Evolutionary conservation across 2,888 invertebrate species (phyloP).

Genomic region (Melieria omissa): DNA sequence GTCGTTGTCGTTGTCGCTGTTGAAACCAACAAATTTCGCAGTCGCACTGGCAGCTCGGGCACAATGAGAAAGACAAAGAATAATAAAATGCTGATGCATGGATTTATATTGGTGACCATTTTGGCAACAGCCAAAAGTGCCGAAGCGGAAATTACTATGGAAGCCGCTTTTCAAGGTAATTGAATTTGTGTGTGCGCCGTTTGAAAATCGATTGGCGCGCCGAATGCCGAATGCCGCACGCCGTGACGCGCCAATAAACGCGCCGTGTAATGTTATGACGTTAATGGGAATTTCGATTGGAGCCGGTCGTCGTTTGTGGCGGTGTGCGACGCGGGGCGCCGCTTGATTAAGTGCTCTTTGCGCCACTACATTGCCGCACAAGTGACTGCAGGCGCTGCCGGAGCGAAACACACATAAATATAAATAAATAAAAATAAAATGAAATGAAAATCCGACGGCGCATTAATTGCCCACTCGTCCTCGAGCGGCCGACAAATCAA

Average conservation of each 20-base stretch:
- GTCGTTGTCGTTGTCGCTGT: slow-evolving; percentile 20
- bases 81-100: slow-evolving; percentile 60
- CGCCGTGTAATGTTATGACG: slow-evolving; percentile 47
- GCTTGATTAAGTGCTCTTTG: too few relatives aligned
- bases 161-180: slow-evolving; percentile 74
- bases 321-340: too few relatives aligned
- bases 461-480: too few relatives aligned
- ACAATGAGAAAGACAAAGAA: slow-evolving; percentile 48
- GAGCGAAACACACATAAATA: not conserved
- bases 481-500: too few relatives aligned
- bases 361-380: not conserved
- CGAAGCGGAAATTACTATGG: slow-evolving; percentile 66
- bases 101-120: slow-evolving; percentile 60
- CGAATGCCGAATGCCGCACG: not conserved
- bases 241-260: not conserved
- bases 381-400: not conserved
- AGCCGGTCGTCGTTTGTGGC: too few relatives aligned
- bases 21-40: not conserved
- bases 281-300: slow-evolving; percentile 48
- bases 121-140: slow-evolving; percentile 60
- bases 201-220: not conserved
- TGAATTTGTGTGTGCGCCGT: slow-evolving; percentile 27
- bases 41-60: slow-evolving; percentile 24
- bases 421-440: too few relatives aligned
- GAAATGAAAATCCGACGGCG: too few relatives aligned